Base-by-base conservation (phyloP, 1,140 invertebrate genomes). In the Drosophila sechellia region DNA sequence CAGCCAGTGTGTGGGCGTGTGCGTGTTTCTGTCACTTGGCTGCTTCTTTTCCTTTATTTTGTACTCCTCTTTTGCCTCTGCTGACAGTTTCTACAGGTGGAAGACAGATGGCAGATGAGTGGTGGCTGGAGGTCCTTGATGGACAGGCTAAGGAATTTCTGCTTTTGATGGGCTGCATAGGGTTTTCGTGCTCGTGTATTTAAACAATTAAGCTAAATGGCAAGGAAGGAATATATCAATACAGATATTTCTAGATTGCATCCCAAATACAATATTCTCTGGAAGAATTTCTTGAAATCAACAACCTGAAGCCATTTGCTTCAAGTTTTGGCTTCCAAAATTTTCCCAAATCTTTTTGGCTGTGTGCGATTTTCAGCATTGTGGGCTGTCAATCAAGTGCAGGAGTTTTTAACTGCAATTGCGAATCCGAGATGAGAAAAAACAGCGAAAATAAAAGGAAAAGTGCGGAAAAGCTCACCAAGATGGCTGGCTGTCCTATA, bases 1-100 rank as follows among this genome's bases (percentile, higher is more conserved):
- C 37, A 20, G 27, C 22, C 46, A 22, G 48, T 39, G 37, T 39
- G 12, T 39, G 42, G 20, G 45, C 42, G 50, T 42, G 66, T 70
- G 74, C 57, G 75, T 64, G 35, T 79, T 65, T 65, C 75, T 79
- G 79, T 83, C 80, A 83, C 75, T 79, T 60, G 60, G 69, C 43
- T 68, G 55, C 66, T 39, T 22, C 46, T 34, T 27, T 40, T 17
- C 34, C n/a, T 45, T 15, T 20, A 31, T 12, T 27, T 37, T n/a
- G 34, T 40, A 15, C 31, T 48, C 20, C 25, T 37, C 17, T 3
- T 20, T 55, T 34, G 52, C 42, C 54, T 27, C 40, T 55, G 65
- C 50, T 70, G 66, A 70, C 66, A 70, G 65, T 70, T 45, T 70
- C 43, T 69, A 70, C 66, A 70, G 66, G 66, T 70, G 66, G 42